Evolutionary conservation across 2,797 vertebrate genomes (phyloP).

Genomic region (Gymnoscopelus microlampas): DNA sequence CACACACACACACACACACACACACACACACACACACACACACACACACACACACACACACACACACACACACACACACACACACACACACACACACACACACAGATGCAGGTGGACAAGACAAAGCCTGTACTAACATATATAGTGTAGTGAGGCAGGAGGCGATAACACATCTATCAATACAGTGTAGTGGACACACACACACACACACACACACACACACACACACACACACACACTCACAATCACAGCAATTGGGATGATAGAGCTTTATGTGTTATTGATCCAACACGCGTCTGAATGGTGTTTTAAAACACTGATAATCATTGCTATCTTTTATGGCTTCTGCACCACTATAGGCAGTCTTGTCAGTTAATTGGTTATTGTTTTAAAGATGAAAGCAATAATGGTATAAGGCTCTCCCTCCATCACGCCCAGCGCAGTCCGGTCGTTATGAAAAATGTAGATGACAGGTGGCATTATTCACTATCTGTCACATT

Average conservation of each 20-base stretch:
- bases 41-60: not conserved
- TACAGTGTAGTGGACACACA: not conserved
- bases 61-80: not conserved
- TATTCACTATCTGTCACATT: not conserved
- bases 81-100: not conserved
- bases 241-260: not conserved
- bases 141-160: not conserved
- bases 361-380: conserved; percentile 12
- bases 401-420: not conserved
- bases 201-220: conserved; percentile 11
- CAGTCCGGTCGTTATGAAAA: not conserved
- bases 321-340: not conserved
- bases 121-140: conserved; percentile 14
- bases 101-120: conserved; percentile 9
- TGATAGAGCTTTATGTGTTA: conserved; percentile 12
- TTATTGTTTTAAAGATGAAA: conserved; percentile 15
- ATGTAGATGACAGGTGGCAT: not conserved
- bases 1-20: conserved; percentile 38
- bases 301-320: conserved; percentile 2
- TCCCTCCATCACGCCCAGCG: not conserved
- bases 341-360: not conserved
- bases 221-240: not conserved
- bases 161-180: conserved; percentile 19
- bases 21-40: conserved; percentile 2
- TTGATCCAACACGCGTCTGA: conserved; percentile 3